phyloP scores from a whole-genome alignment of 2,888 invertebrate genomes.

The Parnassius mnemosyne region DNA sequence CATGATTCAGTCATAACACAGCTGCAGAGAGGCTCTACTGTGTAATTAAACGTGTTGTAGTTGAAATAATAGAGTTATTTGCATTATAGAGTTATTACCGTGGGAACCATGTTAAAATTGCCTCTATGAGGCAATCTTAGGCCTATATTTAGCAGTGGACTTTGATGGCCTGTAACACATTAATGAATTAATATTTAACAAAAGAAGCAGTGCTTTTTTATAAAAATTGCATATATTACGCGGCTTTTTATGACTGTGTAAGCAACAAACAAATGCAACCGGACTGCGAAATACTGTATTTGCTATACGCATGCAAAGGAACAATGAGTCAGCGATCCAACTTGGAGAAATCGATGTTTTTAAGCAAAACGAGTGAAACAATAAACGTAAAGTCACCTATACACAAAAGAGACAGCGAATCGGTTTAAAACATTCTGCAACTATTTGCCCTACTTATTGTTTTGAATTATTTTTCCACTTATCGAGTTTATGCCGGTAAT shows the following conservation, averaged over 20 bases:
- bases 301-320: not conserved
- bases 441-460: slow-evolving; percentile 2
- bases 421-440: not conserved
- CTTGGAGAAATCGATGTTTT: not conserved
- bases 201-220: too few relatives aligned
- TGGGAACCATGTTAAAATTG: too few relatives aligned
- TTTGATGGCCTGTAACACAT: too few relatives aligned
- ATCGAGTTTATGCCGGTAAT: slow-evolving; percentile 1
- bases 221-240: too few relatives aligned
- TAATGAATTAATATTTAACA: too few relatives aligned
- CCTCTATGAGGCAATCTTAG: too few relatives aligned
- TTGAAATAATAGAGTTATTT: too few relatives aligned
- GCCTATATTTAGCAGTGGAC: too few relatives aligned
- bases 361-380: not conserved
- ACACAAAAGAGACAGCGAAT: not conserved
- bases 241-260: not conserved
- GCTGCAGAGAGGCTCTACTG: too few relatives aligned
- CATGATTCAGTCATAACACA: too few relatives aligned
- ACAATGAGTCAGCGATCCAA: not conserved
- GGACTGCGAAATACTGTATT: slow-evolving; percentile 1
- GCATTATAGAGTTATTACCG: too few relatives aligned
- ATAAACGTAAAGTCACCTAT: not conserved
- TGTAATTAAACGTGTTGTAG: too few relatives aligned
- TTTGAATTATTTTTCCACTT: slow-evolving; percentile 1
- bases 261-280: not conserved